phyloP scores from a whole-genome alignment of 2,888 invertebrate species.

The Stenichneumon culpator region DNA sequence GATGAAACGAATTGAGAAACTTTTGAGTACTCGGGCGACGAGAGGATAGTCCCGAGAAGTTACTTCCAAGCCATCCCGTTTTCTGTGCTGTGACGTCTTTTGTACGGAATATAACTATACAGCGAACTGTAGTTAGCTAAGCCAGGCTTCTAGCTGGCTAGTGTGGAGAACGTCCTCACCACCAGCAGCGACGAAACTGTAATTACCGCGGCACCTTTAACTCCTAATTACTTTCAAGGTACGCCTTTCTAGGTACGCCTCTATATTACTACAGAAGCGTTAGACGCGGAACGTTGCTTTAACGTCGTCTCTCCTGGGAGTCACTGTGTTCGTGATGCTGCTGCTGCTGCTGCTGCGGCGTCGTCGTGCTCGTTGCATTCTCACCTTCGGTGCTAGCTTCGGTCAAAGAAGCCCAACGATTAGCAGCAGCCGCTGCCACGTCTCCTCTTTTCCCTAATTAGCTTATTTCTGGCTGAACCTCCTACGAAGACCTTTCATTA shows the following conservation, averaged over 20 bases:
- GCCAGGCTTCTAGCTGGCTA: slow-evolving; percentile 5
- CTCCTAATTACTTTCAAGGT: slow-evolving; percentile 76
- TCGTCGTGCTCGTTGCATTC: slow-evolving; percentile 5
- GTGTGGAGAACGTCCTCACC: slow-evolving; percentile 10
- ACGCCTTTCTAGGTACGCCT: slow-evolving; percentile 72
- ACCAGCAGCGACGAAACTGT: slow-evolving; percentile 66
- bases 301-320: slow-evolving; percentile 22
- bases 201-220: slow-evolving; percentile 75
- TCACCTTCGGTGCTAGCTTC: slow-evolving; percentile 32
- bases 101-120: slow-evolving; percentile 23
- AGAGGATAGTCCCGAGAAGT: slow-evolving; percentile 21
- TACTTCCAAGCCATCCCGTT: slow-evolving; percentile 13
- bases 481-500: slow-evolving; percentile 60
- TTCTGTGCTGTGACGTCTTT: slow-evolving; percentile 34
- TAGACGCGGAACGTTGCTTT: slow-evolving; percentile 26
- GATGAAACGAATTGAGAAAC: slow-evolving; percentile 52
- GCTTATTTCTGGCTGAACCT: slow-evolving; percentile 71
- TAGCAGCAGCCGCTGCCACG: slow-evolving; percentile 70
- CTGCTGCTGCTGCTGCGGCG: neutral
- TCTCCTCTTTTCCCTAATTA: slow-evolving; percentile 77
- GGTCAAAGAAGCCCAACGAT: slow-evolving; percentile 54
- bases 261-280: slow-evolving; percentile 51
- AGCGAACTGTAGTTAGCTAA: slow-evolving; percentile 22
- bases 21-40: slow-evolving; percentile 35
- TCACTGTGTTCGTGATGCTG: neutral